Evolutionary conservation across 2,888 invertebrate genomes (phyloP).

Genomic region (Ichneumoninae sp.): DNA sequence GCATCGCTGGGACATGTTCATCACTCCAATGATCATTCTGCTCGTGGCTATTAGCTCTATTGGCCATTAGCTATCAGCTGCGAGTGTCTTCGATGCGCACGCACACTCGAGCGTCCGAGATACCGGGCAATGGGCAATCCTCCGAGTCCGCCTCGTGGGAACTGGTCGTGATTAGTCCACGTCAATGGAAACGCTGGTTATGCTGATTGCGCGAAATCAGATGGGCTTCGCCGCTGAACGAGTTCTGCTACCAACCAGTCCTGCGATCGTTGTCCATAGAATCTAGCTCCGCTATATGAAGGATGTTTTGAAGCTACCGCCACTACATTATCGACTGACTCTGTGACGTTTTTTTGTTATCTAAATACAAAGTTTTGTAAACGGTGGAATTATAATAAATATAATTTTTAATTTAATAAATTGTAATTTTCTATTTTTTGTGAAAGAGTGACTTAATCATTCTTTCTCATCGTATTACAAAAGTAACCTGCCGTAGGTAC

Average conservation of each 20-base stretch:
- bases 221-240: constrained; percentile 66
- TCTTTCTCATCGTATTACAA: too few relatives aligned
- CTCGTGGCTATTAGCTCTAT: constrained; percentile 70
- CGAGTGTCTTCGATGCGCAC: constrained; percentile 41
- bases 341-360: not conserved
- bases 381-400: not conserved
- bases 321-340: not conserved
- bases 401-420: too few relatives aligned
- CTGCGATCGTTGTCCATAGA: not conserved
- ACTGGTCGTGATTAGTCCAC: constrained; percentile 81
- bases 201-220: constrained; percentile 81
- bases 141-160: constrained; percentile 77
- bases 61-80: constrained; percentile 68
- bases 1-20: constrained; percentile 34
- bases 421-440: too few relatives aligned
- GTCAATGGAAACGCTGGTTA: constrained; percentile 81
- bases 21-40: constrained; percentile 47
- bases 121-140: constrained; percentile 28
- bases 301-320: not conserved
- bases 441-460: too few relatives aligned
- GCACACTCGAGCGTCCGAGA: constrained; percentile 47
- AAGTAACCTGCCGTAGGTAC: too few relatives aligned
- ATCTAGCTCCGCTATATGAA: not conserved
- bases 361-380: not conserved
- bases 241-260: not conserved